These are phyloP conservation scores for Leptopilina syphax DNA, from an alignment of 2,888 invertebrate genomes.

Conservation along the genomic window DNA sequence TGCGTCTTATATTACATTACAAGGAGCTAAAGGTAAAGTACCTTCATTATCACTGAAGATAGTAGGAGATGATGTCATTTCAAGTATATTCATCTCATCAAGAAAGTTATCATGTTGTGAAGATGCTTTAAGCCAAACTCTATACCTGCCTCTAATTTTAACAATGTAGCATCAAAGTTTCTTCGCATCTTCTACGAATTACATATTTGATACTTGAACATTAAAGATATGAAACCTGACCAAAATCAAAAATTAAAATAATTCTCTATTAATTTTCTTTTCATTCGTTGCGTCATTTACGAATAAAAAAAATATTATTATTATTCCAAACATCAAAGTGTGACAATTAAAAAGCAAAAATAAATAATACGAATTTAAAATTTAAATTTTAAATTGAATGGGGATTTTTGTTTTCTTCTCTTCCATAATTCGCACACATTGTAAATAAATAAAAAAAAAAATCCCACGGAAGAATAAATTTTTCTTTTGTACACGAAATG, in stretches of 20 bases:
- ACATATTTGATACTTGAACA: not conserved
- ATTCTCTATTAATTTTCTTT: too few species aligned
- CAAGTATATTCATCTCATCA: conserved; percentile 12
- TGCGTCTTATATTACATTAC: not conserved
- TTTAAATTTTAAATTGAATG: too few species aligned
- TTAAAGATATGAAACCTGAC: not conserved
- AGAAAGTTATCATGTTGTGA: conserved; percentile 3
- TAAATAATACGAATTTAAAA: too few species aligned
- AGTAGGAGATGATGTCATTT: conserved; percentile 1
- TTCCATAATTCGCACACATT: too few species aligned
- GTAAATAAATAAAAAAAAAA: too few species aligned
- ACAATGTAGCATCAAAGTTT: conserved; percentile 12
- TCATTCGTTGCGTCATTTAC: too few species aligned
- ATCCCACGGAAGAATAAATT: too few species aligned
- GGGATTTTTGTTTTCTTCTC: too few species aligned
- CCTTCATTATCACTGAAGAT: not conserved
- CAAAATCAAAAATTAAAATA: not conserved
- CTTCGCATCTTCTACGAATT: conserved; percentile 3
- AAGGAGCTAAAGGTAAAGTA: not conserved
- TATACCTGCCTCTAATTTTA: not conserved
- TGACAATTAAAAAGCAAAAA: too few species aligned
- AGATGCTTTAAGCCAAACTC: not conserved
- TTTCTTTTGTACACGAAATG: too few species aligned
- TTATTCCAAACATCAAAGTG: too few species aligned
- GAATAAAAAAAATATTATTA: too few species aligned